Conservation (phyloP, 2,113 vertebrate genomes). For the Etia nguti region DNA sequence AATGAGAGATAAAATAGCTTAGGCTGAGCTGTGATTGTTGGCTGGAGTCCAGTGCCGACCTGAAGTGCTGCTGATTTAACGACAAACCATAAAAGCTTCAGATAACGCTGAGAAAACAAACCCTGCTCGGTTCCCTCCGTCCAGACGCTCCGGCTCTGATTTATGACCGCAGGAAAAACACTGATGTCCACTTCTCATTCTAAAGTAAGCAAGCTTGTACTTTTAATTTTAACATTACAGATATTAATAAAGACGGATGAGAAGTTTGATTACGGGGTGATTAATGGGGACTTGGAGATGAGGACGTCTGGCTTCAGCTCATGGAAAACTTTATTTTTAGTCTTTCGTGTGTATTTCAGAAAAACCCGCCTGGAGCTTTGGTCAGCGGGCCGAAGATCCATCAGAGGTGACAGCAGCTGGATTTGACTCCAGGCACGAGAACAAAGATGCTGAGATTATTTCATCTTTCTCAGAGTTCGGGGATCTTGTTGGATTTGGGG, state of each 20-base stretch:
- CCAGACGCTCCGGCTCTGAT: not conserved
- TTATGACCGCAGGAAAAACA: not conserved
- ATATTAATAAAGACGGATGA: not conserved
- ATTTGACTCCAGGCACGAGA: not conserved
- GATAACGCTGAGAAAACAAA: not conserved
- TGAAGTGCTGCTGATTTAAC: not conserved
- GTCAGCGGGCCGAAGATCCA: rapidly evolving
- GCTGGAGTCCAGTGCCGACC: not conserved
- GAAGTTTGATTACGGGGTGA: not conserved
- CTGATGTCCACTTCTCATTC: not conserved
- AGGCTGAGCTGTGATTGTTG: not conserved
- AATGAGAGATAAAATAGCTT: not conserved
- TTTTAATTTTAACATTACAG: not conserved
- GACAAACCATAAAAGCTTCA: not conserved
- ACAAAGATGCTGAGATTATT: not conserved
- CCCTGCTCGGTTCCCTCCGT: not conserved
- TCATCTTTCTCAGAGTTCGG: not conserved
- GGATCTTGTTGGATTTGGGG: not conserved
- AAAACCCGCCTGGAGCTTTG: not conserved
- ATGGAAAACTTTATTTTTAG: not conserved
- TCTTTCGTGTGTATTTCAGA: not conserved
- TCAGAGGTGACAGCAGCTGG: not conserved
- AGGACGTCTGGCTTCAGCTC: not conserved
- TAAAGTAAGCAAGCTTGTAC: not conserved
- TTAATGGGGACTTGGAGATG: not conserved